phyloP scores from a whole-genome alignment of 1,140 invertebrate genomes.

The Sarcophaga bullata region DNA sequence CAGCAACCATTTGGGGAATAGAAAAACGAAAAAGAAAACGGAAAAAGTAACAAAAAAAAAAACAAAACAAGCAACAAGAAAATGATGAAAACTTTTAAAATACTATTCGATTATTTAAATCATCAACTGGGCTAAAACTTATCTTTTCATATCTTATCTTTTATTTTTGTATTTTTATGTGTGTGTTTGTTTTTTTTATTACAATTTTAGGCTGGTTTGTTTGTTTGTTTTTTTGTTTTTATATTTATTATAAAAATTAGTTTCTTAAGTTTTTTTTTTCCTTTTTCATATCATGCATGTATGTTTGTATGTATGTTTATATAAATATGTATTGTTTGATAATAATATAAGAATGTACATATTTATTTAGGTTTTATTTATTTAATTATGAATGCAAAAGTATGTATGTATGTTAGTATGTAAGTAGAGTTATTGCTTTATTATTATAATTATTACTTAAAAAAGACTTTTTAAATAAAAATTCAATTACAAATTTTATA shows the following conservation, averaged over 20 bases:
- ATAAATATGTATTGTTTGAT: slow-evolving; percentile 5
- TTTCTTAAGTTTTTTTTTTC: not conserved
- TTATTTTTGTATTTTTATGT: no score
- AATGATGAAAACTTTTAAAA: not conserved
- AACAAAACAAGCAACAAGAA: no score
- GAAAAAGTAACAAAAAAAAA: no score
- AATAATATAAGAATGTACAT: slow-evolving; percentile 12
- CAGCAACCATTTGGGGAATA: not conserved
- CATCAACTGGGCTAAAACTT: not conserved
- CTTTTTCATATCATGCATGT: not conserved
- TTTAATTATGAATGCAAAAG: slow-evolving; percentile 44
- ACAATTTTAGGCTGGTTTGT: not conserved
- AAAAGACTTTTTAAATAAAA: slow-evolving; percentile 24
- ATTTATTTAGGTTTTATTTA: slow-evolving; percentile 44
- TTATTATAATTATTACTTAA: slow-evolving; percentile 46
- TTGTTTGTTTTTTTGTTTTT: not conserved
- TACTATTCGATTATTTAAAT: not conserved
- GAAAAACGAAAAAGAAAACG: not conserved
- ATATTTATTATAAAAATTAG: slow-evolving; percentile 8
- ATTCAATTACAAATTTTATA: slow-evolving; percentile 62
- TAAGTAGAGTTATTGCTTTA: slow-evolving; percentile 59
- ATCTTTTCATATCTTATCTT: no score
- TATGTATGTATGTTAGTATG: slow-evolving; percentile 26
- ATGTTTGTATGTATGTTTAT: not conserved
- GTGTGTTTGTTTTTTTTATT: no score